A percentile compares a stretch with the other conserved stretches of the same genome.
Conservation (phyloP, 2,113 vertebrate genomes). For the Phoxinus phoxinus region DNA sequence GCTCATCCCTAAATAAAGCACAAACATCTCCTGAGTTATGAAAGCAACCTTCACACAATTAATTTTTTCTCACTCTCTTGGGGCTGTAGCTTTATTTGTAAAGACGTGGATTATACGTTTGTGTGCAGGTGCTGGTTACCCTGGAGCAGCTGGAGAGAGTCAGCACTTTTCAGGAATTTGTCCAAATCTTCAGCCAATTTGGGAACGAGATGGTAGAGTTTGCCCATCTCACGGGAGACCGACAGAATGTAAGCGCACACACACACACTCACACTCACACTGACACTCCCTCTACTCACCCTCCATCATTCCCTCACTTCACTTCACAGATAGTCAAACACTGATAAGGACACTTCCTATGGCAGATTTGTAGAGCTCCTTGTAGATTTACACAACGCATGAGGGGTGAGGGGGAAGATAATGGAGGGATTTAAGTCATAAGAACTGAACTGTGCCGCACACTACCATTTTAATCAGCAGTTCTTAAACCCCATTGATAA, state of each 20-base stretch:
- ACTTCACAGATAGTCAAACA: slow-evolving; percentile 16
- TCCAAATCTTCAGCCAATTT: slow-evolving; percentile 99
- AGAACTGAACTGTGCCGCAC: slow-evolving; percentile 1
- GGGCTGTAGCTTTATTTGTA: not conserved
- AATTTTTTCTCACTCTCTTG: not conserved
- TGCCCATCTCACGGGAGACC: slow-evolving; percentile 96
- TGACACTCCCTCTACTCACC: not conserved
- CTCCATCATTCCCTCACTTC: not conserved
- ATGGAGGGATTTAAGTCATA: not conserved
- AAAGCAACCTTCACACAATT: not conserved
- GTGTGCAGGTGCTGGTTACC: slow-evolving; percentile 89
- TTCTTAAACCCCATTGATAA: slow-evolving; percentile 27
- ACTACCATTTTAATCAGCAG: slow-evolving; percentile 21
- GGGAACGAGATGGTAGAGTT: slow-evolving; percentile 99
- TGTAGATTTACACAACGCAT: not conserved
- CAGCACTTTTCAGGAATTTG: slow-evolving; percentile 98
- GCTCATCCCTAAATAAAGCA: not conserved
- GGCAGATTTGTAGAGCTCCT: not conserved
- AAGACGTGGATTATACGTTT: slow-evolving; percentile 10
- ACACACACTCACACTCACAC: not conserved
- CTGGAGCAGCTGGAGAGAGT: slow-evolving; percentile 95
- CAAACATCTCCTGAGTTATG: not conserved
- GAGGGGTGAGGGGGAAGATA: not conserved
- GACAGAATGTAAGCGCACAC: slow-evolving; percentile 87
- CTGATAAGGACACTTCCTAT: slow-evolving; percentile 20